phyloP scores from a whole-genome alignment of 1,140 invertebrate species.

The Trypoxylus dichotomus region DNA sequence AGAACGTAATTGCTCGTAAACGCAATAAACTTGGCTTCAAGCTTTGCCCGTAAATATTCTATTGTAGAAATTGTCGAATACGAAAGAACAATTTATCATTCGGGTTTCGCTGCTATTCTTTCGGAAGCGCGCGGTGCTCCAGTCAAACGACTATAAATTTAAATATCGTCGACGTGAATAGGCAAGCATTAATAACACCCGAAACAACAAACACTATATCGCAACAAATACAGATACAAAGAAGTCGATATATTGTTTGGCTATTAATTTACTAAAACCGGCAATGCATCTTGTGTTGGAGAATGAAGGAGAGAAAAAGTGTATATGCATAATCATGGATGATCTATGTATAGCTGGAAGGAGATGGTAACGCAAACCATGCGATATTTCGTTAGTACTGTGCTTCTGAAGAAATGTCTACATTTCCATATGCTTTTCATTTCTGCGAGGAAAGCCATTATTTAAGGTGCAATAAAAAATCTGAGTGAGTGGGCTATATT shows the following conservation, averaged over 20 bases:
- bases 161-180: slow-evolving; percentile 13
- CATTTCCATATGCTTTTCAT: too few relatives aligned
- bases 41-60: slow-evolving; percentile 10
- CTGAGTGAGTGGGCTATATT: too few relatives aligned
- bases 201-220: slow-evolving; percentile 9
- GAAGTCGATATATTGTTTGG: slow-evolving; percentile 10
- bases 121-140: not conserved
- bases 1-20: not conserved
- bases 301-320: not conserved
- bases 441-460: too few relatives aligned
- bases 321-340: not conserved
- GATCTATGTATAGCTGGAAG: not conserved
- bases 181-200: slow-evolving; percentile 5
- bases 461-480: too few relatives aligned
- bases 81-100: slow-evolving; percentile 1
- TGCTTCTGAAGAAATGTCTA: not conserved
- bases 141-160: slow-evolving; percentile 12
- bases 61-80: slow-evolving; percentile 18
- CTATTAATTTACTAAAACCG: slow-evolving; percentile 16
- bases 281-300: not conserved
- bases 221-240: slow-evolving; percentile 9
- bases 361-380: not conserved
- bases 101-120: slow-evolving; percentile 1
- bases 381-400: not conserved
- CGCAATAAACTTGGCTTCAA: slow-evolving; percentile 2